Evolutionary conservation across 2,797 vertebrate genomes (phyloP).

Genomic region (Pipistrellus pipistrellus): DNA sequence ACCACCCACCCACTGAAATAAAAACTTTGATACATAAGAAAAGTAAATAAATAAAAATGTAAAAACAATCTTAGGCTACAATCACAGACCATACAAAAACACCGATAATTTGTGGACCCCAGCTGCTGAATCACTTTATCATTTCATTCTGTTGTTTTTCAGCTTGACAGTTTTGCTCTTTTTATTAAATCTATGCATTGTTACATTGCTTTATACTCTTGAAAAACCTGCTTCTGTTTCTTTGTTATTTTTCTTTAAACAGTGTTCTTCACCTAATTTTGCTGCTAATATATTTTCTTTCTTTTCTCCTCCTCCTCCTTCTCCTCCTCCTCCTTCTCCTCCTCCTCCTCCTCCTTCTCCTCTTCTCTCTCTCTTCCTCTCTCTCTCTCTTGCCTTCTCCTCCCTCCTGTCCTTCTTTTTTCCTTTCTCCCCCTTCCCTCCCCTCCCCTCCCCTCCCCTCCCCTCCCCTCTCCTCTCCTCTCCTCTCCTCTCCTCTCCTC

Average conservation of each 20-base stretch:
- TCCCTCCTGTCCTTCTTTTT: too few species aligned
- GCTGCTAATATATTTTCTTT: background rate
- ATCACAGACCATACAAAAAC: background rate
- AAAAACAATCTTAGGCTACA: background rate
- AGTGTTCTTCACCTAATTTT: background rate
- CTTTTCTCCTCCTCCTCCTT: background rate
- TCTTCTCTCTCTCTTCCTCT: fast-evolving
- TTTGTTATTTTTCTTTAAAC: background rate
- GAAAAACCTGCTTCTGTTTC: background rate
- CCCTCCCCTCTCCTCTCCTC: fast-evolving
- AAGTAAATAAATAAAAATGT: background rate
- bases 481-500: background rate
- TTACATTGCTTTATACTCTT: background rate
- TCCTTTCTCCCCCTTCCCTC: too few species aligned
- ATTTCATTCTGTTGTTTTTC: background rate
- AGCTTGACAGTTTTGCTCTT: background rate
- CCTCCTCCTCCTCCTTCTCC: background rate
- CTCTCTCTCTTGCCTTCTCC: too few species aligned
- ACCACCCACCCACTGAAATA: background rate
- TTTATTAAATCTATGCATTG: background rate
- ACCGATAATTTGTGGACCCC: background rate
- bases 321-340: background rate
- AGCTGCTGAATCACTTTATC: background rate
- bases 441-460: too few species aligned
- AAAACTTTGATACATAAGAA: background rate